Evolutionary conservation across 1,140 invertebrate genomes (phyloP), one percentile per base, ranked within the genome.

Genomic region (Zaprionus africanus): DNA sequence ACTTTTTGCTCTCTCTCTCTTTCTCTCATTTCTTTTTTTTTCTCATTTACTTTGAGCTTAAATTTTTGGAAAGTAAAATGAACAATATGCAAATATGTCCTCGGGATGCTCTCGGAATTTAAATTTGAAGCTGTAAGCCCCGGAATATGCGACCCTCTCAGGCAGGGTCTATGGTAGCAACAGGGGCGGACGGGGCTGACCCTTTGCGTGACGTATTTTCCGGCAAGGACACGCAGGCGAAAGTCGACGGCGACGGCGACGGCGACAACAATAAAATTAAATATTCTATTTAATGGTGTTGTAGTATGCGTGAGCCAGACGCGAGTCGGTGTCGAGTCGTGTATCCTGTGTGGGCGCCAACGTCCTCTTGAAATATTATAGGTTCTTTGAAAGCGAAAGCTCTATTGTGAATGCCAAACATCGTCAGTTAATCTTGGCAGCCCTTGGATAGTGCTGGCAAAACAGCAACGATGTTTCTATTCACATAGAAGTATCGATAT

Each of bases 211-310:
- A 84, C 76, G 78, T 78, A 81, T 88, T 85, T 79, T 54, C 51
- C 59, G 82, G 61, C 74, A 71, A 78, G 82, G 78, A 83, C 81
- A 79, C 69, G 4, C 46, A 46, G 15, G 41, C 41, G 6, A 46
- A n/a, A n/a, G 15, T 13, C 41, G n/a, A 43, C 11, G 54, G 51
- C 53, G 59, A 43, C 11, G 54, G 51, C 53, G 59, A 54, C 54
- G 59, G 62, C 74, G 66, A 58, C 65, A 79, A 88, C 85, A 90
- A 88, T 88, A 90, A 88, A 88, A 88, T 88, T 90, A 88, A 85
- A 90, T 88, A 88, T 88, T 90, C 85, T 77, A 88, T 85, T 90
- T 90, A 88, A 88, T 88, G 85, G 85, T 76, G 56, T 58, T 75
- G 84, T 77, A 66, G 77, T 66, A 87, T 76, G 62, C 46, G 46